Evolutionary conservation across 2,888 invertebrate genomes (phyloP), one percentile per base, ranked within the genome.

Genomic region (Troilus luridus): DNA sequence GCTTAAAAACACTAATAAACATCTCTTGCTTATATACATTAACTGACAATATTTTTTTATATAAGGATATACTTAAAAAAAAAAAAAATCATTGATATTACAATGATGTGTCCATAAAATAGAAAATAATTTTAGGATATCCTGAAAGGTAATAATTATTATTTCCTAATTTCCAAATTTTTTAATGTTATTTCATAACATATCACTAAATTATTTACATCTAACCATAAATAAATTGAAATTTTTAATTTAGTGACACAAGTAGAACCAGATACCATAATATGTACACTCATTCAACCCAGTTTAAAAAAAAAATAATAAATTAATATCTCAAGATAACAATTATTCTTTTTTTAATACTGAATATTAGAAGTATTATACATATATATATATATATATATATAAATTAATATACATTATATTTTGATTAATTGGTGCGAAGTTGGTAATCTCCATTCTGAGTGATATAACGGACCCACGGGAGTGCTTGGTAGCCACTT

Each of bases 361-460:
- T 90, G 90, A 59, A 90, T 59, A 60, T 58, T 81, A 54, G 24
- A 72, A 90, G 59, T 59, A 62, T 81, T 81, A 85, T 81, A 90
- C 59, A 90, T 60, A 67, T 62, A 89, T 89, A 77, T 81, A 85
- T 81, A 90, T 27, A 90, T 60, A 67, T 62, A 89, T 89, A 77
- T 67, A 59, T 62, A 88, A 89, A 41, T 54, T 21, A 56, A 85
- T 85, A n/a, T 90, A 72, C 77, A 90, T 59, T 24, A n/a, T 85
- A 56, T 59, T 90, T 85, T 58, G 56, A 90, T 92, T 90, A 93
- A 60, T 93, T 92, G 91, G 95, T 96, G 93, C 96, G 94, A 90
- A 96, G 94, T 93, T 96, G 96, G 93, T 96, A 96, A 93, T 96
- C 96, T 72, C 96, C 96, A 94, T 96, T 96, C 94, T 96, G 96